phyloP scores from a whole-genome alignment of 2,113 vertebrate species.

The Nanorana parkeri region DNA sequence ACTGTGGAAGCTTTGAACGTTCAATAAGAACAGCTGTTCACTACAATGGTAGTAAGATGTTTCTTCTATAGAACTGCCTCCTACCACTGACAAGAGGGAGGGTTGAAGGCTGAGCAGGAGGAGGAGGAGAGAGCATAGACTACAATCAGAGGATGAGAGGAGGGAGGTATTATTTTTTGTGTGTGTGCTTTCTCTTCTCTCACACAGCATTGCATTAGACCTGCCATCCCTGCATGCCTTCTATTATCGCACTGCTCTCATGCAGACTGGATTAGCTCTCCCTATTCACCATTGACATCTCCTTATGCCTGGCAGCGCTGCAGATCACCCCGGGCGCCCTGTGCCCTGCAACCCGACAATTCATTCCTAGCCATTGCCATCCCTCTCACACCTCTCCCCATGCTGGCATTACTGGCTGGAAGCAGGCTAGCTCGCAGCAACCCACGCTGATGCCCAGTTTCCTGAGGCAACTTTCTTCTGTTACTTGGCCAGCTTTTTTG shows the following conservation, averaged over 20 bases:
- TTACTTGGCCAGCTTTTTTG: too few species aligned
- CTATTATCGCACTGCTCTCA: conserved; percentile 21
- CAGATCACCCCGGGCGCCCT: neutral
- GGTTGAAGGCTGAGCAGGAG: neutral
- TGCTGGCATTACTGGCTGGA: conserved; percentile 24
- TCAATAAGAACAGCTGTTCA: conserved; percentile 14
- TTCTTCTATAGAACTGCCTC: conserved; percentile 2
- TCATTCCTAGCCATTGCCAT: neutral
- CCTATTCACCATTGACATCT: conserved; percentile 29
- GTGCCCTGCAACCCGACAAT: neutral
- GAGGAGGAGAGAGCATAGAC: conserved; percentile 4
- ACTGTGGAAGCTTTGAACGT: too few species aligned
- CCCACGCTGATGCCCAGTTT: conserved; percentile 73
- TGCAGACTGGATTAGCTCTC: neutral
- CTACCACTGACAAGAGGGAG: conserved; percentile 39
- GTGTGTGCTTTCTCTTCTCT: conserved; percentile 25
- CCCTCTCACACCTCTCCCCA: neutral
- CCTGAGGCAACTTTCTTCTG: conserved; percentile 63
- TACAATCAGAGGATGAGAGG: conserved; percentile 44
- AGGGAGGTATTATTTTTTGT: conserved; percentile 17
- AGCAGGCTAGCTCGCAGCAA: conserved; percentile 59
- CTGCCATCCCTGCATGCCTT: conserved; percentile 32
- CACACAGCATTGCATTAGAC: conserved; percentile 31
- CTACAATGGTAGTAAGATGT: conserved; percentile 9
- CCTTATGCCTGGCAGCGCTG: conserved; percentile 22